Evolutionary conservation across 2,113 vertebrate species (phyloP).

Genomic region (Xyliphius kryptos): DNA sequence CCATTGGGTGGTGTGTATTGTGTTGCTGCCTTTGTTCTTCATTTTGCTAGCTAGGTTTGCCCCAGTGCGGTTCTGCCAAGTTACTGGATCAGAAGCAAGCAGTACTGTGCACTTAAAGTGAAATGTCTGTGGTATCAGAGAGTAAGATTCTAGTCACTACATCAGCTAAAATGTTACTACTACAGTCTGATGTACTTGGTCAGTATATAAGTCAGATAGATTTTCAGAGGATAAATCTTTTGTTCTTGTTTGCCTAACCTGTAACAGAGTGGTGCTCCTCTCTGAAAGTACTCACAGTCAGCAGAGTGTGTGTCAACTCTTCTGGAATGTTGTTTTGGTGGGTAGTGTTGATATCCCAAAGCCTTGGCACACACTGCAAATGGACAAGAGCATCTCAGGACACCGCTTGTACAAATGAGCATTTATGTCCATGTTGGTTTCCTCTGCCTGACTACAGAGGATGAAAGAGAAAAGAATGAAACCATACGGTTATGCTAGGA

Average conservation of each 20-base stretch:
- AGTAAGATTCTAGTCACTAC: conserved; percentile 55
- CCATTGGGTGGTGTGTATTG: conserved; percentile 30
- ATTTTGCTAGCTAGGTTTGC: conserved; percentile 49
- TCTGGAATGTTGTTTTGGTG: conserved; percentile 56
- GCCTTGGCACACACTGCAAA: conserved; percentile 53
- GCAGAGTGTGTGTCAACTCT: conserved; percentile 25
- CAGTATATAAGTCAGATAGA: conserved; percentile 32
- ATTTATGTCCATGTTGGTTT: conserved; percentile 46
- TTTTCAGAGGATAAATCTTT: conserved; percentile 18
- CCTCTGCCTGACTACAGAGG: conserved; percentile 35
- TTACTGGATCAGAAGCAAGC: conserved; percentile 7
- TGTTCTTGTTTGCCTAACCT: conserved; percentile 33
- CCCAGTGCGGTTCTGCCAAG: conserved; percentile 51
- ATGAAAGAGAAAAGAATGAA: conserved; percentile 10
- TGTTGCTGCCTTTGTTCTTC: conserved; percentile 35
- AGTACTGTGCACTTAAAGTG: conserved; percentile 26
- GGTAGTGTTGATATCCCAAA: conserved; percentile 36
- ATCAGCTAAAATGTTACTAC: conserved; percentile 50
- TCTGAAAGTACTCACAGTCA: conserved; percentile 25
- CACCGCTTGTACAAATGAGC: conserved; percentile 68
- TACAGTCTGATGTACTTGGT: conserved; percentile 37
- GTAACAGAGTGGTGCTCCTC: conserved; percentile 24
- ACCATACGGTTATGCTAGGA: conserved; percentile 7
- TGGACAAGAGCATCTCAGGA: conserved; percentile 53
- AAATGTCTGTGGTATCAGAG: conserved; percentile 36